Conservation (phyloP, 2,888 invertebrate species). For the Zootermopsis nevadensis region DNA sequence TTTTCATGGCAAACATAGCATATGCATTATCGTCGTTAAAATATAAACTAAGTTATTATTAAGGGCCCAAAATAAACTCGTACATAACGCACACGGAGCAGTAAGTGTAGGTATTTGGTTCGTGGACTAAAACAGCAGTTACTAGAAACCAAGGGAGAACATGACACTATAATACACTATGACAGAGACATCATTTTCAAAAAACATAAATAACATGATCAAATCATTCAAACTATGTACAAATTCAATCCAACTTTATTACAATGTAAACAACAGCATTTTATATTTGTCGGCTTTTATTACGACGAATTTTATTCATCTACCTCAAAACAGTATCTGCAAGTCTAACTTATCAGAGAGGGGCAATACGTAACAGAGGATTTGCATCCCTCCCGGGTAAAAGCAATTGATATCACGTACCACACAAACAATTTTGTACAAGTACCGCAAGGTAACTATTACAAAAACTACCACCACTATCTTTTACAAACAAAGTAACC, state of each 20-base stretch:
- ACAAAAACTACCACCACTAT: no score
- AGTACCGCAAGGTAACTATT: no score
- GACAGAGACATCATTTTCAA: conserved; percentile 10
- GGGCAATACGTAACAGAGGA: not conserved
- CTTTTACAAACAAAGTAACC: no score
- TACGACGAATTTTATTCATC: conserved; percentile 22
- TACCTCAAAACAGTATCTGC: conserved; percentile 2
- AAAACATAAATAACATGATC: conserved; percentile 3
- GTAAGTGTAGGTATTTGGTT: not conserved
- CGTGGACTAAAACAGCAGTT: conserved; percentile 14
- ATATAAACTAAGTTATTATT: conserved; percentile 43
- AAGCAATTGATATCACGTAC: no score
- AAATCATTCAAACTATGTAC: not conserved
- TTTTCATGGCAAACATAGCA: conserved; percentile 44
- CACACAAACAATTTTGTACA: not conserved
- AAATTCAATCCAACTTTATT: conserved; percentile 26
- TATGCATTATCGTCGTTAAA: conserved; percentile 42
- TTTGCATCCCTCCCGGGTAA: not conserved
- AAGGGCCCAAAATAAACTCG: conserved; percentile 29
- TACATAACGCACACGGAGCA: conserved; percentile 12
- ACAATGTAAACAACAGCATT: conserved; percentile 1
- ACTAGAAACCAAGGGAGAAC: conserved; percentile 16
- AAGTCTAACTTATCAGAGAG: not conserved
- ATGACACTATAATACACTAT: not conserved
- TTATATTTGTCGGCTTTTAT: conserved; percentile 26